Base-by-base conservation (phyloP, 2,888 invertebrate genomes). In the Eupithecia tripunctaria region DNA sequence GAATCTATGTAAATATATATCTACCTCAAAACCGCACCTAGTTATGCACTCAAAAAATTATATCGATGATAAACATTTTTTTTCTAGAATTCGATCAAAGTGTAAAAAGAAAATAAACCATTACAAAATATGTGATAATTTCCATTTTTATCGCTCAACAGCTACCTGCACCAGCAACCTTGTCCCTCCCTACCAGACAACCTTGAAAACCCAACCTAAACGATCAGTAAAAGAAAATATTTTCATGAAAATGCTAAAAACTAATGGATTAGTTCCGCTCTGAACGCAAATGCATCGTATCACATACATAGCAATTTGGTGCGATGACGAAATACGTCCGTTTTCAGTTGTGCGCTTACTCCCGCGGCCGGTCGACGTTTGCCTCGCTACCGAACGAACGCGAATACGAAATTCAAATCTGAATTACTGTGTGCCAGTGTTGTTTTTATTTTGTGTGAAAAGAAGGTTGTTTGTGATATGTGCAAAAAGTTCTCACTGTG, bases 261-360 rank as follows among this genome's bases (percentile, higher is more conserved):
- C 69, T 36, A 73, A 67, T 70, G 38, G 25, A 32, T 27, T 47
- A 74, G 76, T 77, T 77, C 72, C 77, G 73, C 51, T 71, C 72
- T 59, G 62, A 72, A 72, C 72, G 56, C 47, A 36, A 68, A 38
- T 73, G 72, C 78, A 75, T 73, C 83, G 85, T 85, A 85, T 81
- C 80, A 79, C 77, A 84, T 87, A 85, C 84, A 85, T 80, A 78
- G 79, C 77, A 84, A 87, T 90, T 88, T 85, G 85, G 85, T 85
- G 82, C 85, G 86, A 84, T 87, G 87, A 86, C 86, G 85, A 83
- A 84, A 80, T 74, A 77, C 82, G 82, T 82, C 84, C 81, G 77
- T 85, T 88, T 88, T 89, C 84, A 93, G 93, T 93, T 86, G 82
- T 86, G 87, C 91, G 89, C 89, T 86, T 90, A 88, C 91, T 82